These are phyloP conservation scores for Agriotes lineatus DNA, from an alignment of 2,888 invertebrate genomes.

Conservation along the genomic window DNA sequence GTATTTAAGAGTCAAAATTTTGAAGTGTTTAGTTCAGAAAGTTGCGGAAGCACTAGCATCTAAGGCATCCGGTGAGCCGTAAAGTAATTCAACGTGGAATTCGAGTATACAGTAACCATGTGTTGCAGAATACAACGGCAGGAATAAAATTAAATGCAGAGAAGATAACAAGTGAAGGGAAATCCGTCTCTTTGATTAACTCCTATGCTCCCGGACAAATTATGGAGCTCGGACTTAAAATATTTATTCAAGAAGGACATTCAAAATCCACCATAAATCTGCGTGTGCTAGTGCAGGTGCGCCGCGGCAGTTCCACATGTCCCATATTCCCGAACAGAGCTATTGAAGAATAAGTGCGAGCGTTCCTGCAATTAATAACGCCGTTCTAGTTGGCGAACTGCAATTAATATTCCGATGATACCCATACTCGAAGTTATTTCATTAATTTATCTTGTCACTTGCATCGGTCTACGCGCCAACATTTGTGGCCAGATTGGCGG, in stretches of 20 bases:
- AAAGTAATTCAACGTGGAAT: too few relatives aligned
- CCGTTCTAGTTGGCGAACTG: slow-evolving; percentile 13
- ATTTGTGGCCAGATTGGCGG: slow-evolving; percentile 9
- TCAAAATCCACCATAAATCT: not conserved
- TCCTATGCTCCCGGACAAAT: not conserved
- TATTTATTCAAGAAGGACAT: not conserved
- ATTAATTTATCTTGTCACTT: slow-evolving; percentile 30
- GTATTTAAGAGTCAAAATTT: too few relatives aligned
- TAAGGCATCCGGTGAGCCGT: too few relatives aligned
- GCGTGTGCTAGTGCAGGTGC: not conserved
- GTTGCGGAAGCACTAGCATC: too few relatives aligned
- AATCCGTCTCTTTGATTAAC: not conserved
- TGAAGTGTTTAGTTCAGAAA: too few relatives aligned
- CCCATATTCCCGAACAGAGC: not conserved
- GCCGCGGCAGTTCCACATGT: slow-evolving; percentile 4
- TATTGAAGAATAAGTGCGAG: not conserved
- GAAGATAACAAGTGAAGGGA: not conserved
- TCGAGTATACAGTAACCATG: too few relatives aligned
- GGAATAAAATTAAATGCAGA: not conserved
- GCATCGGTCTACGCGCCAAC: slow-evolving; percentile 10
- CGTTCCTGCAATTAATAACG: slow-evolving; percentile 8
- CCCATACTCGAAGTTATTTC: slow-evolving; percentile 16
- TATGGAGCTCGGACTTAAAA: not conserved
- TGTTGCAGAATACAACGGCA: too few relatives aligned
- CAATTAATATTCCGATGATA: slow-evolving; percentile 29